Evolutionary conservation across 2,888 invertebrate species (phyloP).

Genomic region (Eupeodes luniger): DNA sequence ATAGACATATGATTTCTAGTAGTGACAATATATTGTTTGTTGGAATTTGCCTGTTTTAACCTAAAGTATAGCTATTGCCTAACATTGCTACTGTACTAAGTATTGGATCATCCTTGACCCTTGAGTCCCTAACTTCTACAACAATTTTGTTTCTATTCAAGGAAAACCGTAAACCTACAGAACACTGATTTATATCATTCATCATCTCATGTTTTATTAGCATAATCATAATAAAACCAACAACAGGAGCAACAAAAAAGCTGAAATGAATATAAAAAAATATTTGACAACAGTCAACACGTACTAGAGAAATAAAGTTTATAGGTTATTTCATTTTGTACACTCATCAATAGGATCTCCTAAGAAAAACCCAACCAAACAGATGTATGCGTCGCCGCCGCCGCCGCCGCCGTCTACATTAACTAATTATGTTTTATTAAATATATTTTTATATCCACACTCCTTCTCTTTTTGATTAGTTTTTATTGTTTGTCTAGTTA

Average conservation of each 20-base stretch:
- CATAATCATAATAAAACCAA: slow-evolving; percentile 28
- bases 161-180: slow-evolving; percentile 18
- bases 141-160: slow-evolving; percentile 18
- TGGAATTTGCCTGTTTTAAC: not conserved
- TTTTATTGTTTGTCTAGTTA: not conserved
- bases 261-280: slow-evolving; percentile 28
- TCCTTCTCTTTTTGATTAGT: slow-evolving; percentile 26
- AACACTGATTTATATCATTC: slow-evolving; percentile 32
- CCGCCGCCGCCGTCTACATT: slow-evolving; percentile 26
- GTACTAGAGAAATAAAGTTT: slow-evolving; percentile 34
- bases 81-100: not conserved
- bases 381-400: slow-evolving; percentile 7
- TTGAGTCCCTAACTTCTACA: not conserved
- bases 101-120: not conserved
- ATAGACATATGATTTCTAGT: not conserved
- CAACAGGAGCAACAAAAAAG: slow-evolving; percentile 9
- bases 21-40: not conserved
- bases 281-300: slow-evolving; percentile 36
- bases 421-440: slow-evolving; percentile 60
- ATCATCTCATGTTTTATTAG: slow-evolving; percentile 39
- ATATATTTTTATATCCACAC: slow-evolving; percentile 31
- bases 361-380: not conserved
- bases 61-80: not conserved
- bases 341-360: slow-evolving; percentile 26
- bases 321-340: not conserved